Percentiles rank a stretch among this genome's conserved stretches.
phyloP scores from a whole-genome alignment of 2,888 invertebrate species.

The Patella ulyssiponensis region DNA sequence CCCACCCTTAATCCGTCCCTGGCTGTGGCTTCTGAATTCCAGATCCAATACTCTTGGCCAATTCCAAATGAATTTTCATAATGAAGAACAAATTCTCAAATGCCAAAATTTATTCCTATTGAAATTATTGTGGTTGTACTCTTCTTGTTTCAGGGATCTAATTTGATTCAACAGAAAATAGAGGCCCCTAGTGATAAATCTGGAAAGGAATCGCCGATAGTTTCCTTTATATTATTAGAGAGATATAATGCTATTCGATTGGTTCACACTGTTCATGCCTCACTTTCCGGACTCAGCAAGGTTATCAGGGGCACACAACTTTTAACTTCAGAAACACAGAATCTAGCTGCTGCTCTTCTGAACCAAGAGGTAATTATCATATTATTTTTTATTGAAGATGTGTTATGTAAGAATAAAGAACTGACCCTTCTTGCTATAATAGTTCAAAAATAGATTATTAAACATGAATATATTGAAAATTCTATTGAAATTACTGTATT shows the following conservation, averaged over 20 bases:
- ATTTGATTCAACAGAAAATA: conserved; percentile 68
- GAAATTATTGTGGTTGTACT: background rate
- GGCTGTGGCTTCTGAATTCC: too few species aligned
- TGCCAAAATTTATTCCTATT: too few species aligned
- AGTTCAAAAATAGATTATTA: too few species aligned
- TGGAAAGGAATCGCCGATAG: conserved; percentile 74
- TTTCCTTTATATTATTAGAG: conserved; percentile 79
- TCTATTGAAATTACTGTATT: too few species aligned
- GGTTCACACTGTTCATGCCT: conserved; percentile 78
- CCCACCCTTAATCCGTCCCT: too few species aligned
- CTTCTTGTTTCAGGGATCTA: conserved; percentile 59
- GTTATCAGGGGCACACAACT: conserved; percentile 77
- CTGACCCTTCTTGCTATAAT: too few species aligned
- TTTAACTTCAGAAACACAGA: conserved; percentile 74
- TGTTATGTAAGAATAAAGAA: too few species aligned
- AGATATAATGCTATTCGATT: conserved; percentile 76
- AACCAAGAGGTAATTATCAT: conserved; percentile 74
- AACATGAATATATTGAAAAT: too few species aligned
- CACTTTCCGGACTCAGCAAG: conserved; percentile 77
- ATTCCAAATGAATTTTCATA: too few species aligned
- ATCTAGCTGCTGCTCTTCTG: conserved; percentile 74
- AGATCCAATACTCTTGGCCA: too few species aligned
- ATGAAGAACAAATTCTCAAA: too few species aligned
- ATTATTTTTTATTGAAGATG: too few species aligned
- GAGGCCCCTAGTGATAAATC: conserved; percentile 64